These are phyloP conservation scores for Tautogolabrus adspersus DNA, from an alignment of 2,113 vertebrate species.

Conservation along the genomic window DNA sequence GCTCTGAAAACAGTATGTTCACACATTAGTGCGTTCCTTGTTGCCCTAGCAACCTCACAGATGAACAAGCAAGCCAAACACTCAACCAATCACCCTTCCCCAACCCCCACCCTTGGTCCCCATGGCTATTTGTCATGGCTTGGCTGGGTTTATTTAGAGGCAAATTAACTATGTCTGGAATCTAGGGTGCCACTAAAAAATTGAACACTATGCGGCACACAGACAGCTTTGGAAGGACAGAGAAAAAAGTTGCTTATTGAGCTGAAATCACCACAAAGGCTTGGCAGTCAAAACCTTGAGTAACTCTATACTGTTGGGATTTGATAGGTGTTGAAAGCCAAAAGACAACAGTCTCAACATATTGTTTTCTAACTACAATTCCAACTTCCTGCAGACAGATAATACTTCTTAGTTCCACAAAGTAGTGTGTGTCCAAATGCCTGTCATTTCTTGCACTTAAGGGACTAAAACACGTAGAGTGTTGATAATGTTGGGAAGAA, in stretches of 20 bases:
- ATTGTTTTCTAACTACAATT: conserved; percentile 26
- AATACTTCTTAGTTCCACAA: conserved; percentile 20
- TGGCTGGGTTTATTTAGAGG: conserved; percentile 87
- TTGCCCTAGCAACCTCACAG: conserved; percentile 83
- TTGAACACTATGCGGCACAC: conserved; percentile 66
- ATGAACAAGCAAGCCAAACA: conserved; percentile 81
- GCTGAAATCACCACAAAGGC: conserved; percentile 48
- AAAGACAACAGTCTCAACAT: conserved; percentile 24
- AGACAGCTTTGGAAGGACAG: conserved; percentile 55
- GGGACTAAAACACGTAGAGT: conserved; percentile 6
- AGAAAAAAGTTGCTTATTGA: conserved; percentile 45
- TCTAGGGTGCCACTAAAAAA: conserved; percentile 80
- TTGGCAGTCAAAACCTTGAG: conserved; percentile 14
- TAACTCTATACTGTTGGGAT: conserved; percentile 31
- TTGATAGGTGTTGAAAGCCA: conserved; percentile 45
- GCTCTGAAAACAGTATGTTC: conserved; percentile 81
- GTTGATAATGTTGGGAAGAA: conserved; percentile 25
- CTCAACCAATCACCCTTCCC: conserved; percentile 76
- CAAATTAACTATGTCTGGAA: conserved; percentile 88
- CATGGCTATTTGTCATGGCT: conserved; percentile 86
- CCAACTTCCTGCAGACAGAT: conserved; percentile 10
- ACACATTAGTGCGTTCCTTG: conserved; percentile 72
- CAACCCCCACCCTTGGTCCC: conserved; percentile 70
- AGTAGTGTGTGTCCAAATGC: conserved; percentile 7
- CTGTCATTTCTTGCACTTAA: background rate